These are phyloP conservation scores for Tortricodes alternella DNA, from an alignment of 2,888 invertebrate genomes.

Conservation along the genomic window DNA sequence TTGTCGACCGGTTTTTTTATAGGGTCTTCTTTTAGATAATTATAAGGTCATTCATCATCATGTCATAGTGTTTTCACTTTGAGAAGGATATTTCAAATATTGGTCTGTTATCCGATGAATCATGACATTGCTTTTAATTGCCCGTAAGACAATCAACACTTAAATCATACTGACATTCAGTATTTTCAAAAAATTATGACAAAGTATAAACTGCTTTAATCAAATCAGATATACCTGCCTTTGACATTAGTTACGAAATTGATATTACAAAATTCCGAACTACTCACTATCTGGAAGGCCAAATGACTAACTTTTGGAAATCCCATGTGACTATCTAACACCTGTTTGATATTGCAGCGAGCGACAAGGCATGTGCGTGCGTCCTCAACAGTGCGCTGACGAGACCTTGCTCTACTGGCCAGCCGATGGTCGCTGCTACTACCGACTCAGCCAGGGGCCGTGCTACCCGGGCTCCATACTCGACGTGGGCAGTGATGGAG, in stretches of 20 bases:
- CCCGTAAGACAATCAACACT: no score
- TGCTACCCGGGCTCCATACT: conserved; percentile 89
- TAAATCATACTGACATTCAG: no score
- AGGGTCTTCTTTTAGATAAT: no score
- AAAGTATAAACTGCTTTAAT: no score
- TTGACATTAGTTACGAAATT: background rate
- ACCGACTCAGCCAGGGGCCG: conserved; percentile 87
- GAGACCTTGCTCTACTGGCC: conserved; percentile 90
- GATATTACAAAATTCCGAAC: background rate
- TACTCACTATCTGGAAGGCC: background rate
- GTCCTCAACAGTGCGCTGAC: conserved; percentile 84
- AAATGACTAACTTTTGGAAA: conserved; percentile 8
- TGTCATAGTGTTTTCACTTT: no score
- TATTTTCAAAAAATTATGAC: no score
- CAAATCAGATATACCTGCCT: no score
- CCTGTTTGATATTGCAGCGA: conserved; percentile 59
- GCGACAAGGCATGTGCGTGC: conserved; percentile 89
- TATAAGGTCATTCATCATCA: no score
- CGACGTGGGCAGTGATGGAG: conserved; percentile 80
- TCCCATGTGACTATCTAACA: background rate
- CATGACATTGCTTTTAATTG: no score
- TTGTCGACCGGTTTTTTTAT: no score
- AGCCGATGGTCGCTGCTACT: conserved; percentile 88
- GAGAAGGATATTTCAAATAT: no score
- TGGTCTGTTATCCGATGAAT: no score